Percentiles rank a stretch among this genome's conserved stretches.
Conservation (phyloP, 2,888 invertebrate genomes). For the Drosophila pseudotalamancana region DNA sequence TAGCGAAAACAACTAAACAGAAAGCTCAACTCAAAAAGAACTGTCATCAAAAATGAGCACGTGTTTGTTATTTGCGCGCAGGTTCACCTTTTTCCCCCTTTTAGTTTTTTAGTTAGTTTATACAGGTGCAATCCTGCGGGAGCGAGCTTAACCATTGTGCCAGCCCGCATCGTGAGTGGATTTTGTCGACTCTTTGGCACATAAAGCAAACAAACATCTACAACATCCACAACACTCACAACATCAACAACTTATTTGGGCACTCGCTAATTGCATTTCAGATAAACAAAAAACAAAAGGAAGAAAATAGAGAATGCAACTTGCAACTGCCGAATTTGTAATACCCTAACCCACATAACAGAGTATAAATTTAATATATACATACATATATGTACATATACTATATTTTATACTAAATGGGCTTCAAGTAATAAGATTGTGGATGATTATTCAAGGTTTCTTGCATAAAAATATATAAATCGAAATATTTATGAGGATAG, state of each 20-base stretch:
- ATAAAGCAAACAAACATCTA: slow-evolving; percentile 18
- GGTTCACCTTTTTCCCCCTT: slow-evolving; percentile 1
- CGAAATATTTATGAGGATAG: too few species aligned
- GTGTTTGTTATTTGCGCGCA: slow-evolving; percentile 48
- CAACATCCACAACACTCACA: slow-evolving; percentile 5
- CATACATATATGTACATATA: too few species aligned
- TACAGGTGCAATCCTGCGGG: slow-evolving; percentile 47
- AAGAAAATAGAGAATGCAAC: not conserved
- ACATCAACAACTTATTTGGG: slow-evolving; percentile 7
- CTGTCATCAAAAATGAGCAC: slow-evolving; percentile 45
- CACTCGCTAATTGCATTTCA: slow-evolving; percentile 41
- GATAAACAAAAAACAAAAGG: slow-evolving; percentile 9
- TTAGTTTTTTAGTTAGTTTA: slow-evolving; percentile 11
- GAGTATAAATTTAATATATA: too few species aligned
- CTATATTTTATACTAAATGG: too few species aligned
- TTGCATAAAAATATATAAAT: too few species aligned
- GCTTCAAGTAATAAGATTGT: too few species aligned
- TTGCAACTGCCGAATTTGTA: too few species aligned
- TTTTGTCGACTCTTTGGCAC: slow-evolving; percentile 23
- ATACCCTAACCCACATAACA: too few species aligned
- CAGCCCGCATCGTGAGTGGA: slow-evolving; percentile 38
- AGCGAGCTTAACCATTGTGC: slow-evolving; percentile 46
- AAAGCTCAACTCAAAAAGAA: not conserved
- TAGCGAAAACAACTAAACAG: not conserved
- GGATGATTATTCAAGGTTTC: too few species aligned